Conservation (phyloP, 2,113 vertebrate species). For the Mesocricetus auratus region DNA sequence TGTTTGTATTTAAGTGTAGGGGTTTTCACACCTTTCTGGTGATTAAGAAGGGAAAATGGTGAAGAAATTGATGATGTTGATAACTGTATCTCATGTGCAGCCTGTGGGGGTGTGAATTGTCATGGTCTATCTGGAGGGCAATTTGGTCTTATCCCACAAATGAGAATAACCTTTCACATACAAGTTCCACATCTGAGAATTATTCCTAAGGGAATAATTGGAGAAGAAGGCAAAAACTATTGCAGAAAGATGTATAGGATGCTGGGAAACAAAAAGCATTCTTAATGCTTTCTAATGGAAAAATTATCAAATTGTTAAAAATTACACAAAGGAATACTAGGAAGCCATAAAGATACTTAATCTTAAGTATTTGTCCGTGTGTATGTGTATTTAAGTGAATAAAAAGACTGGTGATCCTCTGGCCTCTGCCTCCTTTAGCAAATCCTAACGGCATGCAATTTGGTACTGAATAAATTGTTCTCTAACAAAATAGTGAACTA, state of each 20-base stretch:
- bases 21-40: conserved; percentile 79
- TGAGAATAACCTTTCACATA: conserved; percentile 60
- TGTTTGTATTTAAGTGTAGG: conserved; percentile 80
- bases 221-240: conserved; percentile 55
- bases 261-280: conserved; percentile 14
- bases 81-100: conserved; percentile 52
- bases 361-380: no score
- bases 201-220: conserved; percentile 74
- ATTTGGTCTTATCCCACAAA: conserved; percentile 66
- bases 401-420: no score
- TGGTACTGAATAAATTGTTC: not conserved
- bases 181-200: conserved; percentile 65
- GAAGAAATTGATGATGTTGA: conserved; percentile 70
- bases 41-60: conserved; percentile 75
- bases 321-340: conserved; percentile 56
- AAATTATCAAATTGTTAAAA: conserved; percentile 1
- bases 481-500: not conserved
- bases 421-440: no score
- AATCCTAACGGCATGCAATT: no score
- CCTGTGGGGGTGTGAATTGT: conserved; percentile 73
- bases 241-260: conserved; percentile 28
- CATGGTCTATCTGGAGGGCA: conserved; percentile 62
- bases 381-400: not conserved
- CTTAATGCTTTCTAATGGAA: not conserved
- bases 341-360: conserved; percentile 46